Evolutionary conservation across 2,888 invertebrate species (phyloP).

Genomic region (Resseliella maxima): DNA sequence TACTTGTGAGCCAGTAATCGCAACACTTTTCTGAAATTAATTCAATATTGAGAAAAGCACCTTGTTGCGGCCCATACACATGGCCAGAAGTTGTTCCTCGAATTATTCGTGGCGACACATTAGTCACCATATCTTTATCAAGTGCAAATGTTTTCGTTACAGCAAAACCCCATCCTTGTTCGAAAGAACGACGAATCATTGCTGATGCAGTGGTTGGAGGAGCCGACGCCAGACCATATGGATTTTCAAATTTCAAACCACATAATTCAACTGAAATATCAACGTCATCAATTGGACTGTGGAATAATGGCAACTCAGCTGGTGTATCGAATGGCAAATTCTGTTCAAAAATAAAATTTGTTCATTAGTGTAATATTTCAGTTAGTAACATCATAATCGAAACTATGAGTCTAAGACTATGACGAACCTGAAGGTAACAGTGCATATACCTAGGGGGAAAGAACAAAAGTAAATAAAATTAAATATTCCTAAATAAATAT

Average conservation of each 20-base stretch:
- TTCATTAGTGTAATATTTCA: background rate
- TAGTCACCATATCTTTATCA: constrained; percentile 95
- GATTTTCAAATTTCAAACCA: constrained; percentile 94
- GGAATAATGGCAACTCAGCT: constrained; percentile 89
- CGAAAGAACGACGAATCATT: constrained; percentile 95
- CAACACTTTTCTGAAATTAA: constrained; percentile 96
- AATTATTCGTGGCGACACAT: constrained; percentile 96
- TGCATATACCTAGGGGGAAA: too few relatives aligned
- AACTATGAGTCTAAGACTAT: constrained; percentile 35
- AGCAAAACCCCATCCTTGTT: constrained; percentile 97
- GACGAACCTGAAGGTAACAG: constrained; percentile 82
- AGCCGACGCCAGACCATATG: constrained; percentile 96
- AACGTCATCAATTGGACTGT: constrained; percentile 91
- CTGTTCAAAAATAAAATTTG: constrained; percentile 65
- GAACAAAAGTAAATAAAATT: too few relatives aligned
- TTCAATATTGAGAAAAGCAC: constrained; percentile 97
- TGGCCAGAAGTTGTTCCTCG: constrained; percentile 93
- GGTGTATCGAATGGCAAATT: constrained; percentile 73
- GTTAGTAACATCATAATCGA: background rate
- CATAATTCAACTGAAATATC: constrained; percentile 94
- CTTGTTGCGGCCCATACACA: constrained; percentile 94
- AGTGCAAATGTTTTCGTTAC: constrained; percentile 96
- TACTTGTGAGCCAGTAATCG: constrained; percentile 91
- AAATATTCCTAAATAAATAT: too few relatives aligned
- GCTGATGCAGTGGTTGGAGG: constrained; percentile 94